Conservation (phyloP, 2,888 invertebrate genomes). For the Melanargia galathea region DNA sequence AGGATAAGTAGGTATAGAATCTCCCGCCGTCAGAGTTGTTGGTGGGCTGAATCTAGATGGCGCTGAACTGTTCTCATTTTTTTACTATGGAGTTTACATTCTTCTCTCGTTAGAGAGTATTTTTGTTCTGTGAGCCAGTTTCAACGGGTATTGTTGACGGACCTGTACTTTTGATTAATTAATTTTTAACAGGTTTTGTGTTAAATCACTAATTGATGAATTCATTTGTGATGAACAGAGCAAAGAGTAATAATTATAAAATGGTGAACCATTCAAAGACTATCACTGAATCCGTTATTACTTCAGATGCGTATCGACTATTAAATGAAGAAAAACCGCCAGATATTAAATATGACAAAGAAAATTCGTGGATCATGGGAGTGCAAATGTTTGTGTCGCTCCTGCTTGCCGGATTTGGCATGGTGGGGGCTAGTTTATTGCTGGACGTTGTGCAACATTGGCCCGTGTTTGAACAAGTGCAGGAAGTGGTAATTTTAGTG, state of each 20-base stretch:
- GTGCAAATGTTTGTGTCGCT: slow-evolving; percentile 93
- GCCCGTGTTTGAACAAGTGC: slow-evolving; percentile 90
- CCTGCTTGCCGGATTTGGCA: slow-evolving; percentile 93
- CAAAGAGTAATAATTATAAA: slow-evolving; percentile 67
- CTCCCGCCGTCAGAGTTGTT: too few relatives aligned
- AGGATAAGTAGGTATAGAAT: too few relatives aligned
- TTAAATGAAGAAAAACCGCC: slow-evolving; percentile 70
- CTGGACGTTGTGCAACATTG: slow-evolving; percentile 94
- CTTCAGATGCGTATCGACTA: slow-evolving; percentile 57
- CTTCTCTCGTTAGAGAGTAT: too few relatives aligned
- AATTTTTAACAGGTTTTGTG: slow-evolving; percentile 30
- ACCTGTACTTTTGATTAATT: slow-evolving; percentile 23
- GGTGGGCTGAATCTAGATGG: too few relatives aligned
- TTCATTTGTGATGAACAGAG: slow-evolving; percentile 69
- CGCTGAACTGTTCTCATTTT: too few relatives aligned
- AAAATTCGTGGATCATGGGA: slow-evolving; percentile 85
- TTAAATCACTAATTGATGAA: slow-evolving; percentile 43
- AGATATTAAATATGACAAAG: slow-evolving; percentile 69
- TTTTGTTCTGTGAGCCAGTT: slow-evolving; percentile 5
- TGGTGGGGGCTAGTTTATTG: slow-evolving; percentile 94
- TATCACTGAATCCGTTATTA: slow-evolving; percentile 51
- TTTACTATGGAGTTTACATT: too few relatives aligned
- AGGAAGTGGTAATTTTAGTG: slow-evolving; percentile 94
- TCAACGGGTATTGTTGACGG: not conserved
- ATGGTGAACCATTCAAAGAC: slow-evolving; percentile 58